Conservation (phyloP, 2,113 vertebrate genomes). For the Phoenicopterus ruber region DNA sequence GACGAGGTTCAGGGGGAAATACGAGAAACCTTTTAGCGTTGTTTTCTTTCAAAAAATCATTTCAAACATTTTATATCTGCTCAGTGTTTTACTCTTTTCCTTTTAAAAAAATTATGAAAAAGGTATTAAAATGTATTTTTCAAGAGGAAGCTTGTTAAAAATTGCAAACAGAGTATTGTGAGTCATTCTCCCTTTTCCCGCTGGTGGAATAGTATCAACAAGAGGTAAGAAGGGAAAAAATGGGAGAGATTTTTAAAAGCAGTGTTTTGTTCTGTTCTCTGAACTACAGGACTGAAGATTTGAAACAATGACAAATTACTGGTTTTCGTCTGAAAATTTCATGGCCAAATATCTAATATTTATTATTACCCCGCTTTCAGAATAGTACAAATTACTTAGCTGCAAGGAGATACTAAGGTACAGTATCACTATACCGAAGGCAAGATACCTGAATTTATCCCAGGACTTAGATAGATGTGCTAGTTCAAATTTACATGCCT, state of each 20-base stretch:
- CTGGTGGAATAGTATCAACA: neutral
- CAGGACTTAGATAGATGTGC: neutral
- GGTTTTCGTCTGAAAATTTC: neutral
- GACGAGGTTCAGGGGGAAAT: neutral
- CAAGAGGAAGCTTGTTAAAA: neutral
- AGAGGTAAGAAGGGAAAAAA: neutral
- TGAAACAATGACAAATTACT: neutral
- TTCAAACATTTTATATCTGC: neutral
- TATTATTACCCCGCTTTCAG: neutral
- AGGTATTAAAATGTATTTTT: neutral
- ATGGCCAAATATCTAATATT: neutral
- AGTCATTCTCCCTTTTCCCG: neutral
- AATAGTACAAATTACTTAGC: neutral
- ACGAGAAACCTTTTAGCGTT: neutral
- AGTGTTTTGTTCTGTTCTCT: neutral
- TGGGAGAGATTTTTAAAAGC: neutral
- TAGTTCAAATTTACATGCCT: neutral
- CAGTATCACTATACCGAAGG: neutral
- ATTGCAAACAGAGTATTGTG: neutral
- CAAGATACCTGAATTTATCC: neutral
- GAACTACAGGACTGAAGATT: neutral
- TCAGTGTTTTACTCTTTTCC: neutral
- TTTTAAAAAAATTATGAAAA: neutral
- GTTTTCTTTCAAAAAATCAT: neutral
- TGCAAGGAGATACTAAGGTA: neutral